These are phyloP conservation scores for Urosaurus nigricauda DNA, from an alignment of 2,797 vertebrate species.

Conservation along the genomic window DNA sequence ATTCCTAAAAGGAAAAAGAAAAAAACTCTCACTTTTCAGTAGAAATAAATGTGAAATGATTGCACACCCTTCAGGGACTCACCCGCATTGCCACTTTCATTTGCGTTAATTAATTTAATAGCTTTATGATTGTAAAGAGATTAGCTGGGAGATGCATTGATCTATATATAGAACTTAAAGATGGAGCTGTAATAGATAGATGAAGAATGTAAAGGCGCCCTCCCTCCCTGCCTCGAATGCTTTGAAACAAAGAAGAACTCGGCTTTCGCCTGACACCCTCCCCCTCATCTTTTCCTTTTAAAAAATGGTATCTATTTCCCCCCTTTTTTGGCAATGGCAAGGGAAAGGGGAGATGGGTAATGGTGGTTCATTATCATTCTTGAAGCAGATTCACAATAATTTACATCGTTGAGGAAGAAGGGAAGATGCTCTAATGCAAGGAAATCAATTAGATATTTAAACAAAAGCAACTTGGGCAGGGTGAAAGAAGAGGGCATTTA, in stretches of 20 bases:
- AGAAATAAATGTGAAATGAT: conserved; percentile 40
- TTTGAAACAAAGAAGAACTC: conserved; percentile 23
- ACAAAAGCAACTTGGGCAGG: neutral
- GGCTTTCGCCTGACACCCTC: conserved; percentile 20
- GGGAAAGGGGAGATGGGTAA: neutral
- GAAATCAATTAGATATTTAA: conserved; percentile 37
- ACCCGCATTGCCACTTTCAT: conserved; percentile 52
- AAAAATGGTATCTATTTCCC: neutral
- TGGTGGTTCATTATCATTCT: neutral
- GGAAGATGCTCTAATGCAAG: conserved; percentile 3
- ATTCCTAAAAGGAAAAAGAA: neutral
- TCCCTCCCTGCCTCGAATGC: conserved; percentile 14
- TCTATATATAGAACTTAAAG: conserved; percentile 62
- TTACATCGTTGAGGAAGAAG: neutral
- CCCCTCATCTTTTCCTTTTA: conserved; percentile 5
- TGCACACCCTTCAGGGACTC: conserved; percentile 48
- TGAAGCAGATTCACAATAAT: fast-evolving
- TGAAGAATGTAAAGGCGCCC: neutral
- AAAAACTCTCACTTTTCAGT: neutral
- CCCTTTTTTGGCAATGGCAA: neutral
- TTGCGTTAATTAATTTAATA: conserved; percentile 76
- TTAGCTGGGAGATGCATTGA: conserved; percentile 62
- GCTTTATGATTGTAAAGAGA: conserved; percentile 71
- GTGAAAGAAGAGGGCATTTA: conserved; percentile 15
- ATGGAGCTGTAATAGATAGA: conserved; percentile 65